Percentiles rank a stretch among this genome's conserved stretches.
phyloP scores from a whole-genome alignment of 2,797 vertebrate genomes.

The Poliocrania exsul region DNA sequence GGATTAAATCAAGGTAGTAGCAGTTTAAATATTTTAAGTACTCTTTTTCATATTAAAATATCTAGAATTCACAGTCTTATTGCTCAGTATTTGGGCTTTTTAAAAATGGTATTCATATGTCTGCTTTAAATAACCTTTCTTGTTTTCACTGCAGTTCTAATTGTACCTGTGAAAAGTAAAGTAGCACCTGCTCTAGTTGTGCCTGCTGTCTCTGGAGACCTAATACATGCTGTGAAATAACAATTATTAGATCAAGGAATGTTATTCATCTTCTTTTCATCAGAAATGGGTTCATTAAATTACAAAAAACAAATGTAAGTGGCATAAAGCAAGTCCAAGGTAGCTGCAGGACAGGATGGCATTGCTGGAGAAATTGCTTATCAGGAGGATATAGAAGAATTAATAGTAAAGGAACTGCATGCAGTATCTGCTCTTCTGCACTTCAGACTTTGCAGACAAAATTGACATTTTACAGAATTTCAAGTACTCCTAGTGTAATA shows the following conservation, averaged over 20 bases:
- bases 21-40: constrained; percentile 29
- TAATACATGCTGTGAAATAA: background rate
- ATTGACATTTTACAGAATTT: background rate
- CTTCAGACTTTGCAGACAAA: background rate
- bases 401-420: background rate
- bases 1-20: constrained; percentile 16
- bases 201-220: background rate
- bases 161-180: constrained; percentile 22
- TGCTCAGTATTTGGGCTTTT: constrained; percentile 2
- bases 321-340: background rate
- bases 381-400: background rate
- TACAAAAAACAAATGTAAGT: background rate
- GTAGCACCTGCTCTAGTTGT: background rate
- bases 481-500: background rate
- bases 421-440: background rate
- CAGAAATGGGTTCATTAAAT: constrained; percentile 14
- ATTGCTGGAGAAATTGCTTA: background rate
- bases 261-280: constrained; percentile 1
- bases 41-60: background rate
- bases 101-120: background rate
- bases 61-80: background rate
- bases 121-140: constrained; percentile 6
- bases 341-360: background rate
- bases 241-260: background rate
- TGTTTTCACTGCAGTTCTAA: constrained; percentile 16